Base-by-base conservation (phyloP, 2,888 invertebrate genomes). In the Pseudococcus longispinus region DNA sequence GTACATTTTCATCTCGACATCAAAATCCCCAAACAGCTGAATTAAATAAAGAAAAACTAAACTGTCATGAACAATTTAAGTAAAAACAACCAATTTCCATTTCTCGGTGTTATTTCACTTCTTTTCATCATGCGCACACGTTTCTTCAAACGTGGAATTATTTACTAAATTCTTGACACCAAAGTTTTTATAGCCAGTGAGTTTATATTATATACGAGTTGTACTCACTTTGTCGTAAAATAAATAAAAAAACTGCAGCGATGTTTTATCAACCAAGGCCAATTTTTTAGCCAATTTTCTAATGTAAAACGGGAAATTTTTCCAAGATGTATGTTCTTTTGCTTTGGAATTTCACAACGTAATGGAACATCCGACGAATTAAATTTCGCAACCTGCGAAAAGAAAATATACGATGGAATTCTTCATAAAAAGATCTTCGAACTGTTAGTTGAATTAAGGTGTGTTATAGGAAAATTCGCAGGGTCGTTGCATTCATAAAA, bases 1-100 rank as follows among this genome's bases (percentile, higher is more conserved):
- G 23, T 23, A 80, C 32, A 80, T 80, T 80, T 80, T 9, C 23
- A 42, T 80, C 77, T 37, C 13, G 77, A 80, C 77, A 80, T 80
- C 77, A 80, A 80, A 80, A 80, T 80, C 77, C 77, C 77, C 77
- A 80, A 80, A 80, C 77, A 42, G 29, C 42, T 80, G 77, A 80
- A 80, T 80, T 80, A 80, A 80, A 80, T 80, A 80, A 80, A 26
- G 77, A 80, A 80, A 80, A 80, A 80, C 77, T 80, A 80, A 80
- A 80, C 77, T 80, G 77, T 42, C 77, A 80, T 42, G 77, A 80
- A 80, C 77, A 80, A 80, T 42, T 80, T 80, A 80, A 80, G 77
- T 80, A 29, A 80, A 80, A 80, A 80, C 77, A 80, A 80, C 77
- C 77, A 80, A 37, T 80, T 80, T 80, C 77, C 77, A 80, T 80